phyloP scores from a whole-genome alignment of 1,140 invertebrate genomes.

The Trypoxylus dichotomus region DNA sequence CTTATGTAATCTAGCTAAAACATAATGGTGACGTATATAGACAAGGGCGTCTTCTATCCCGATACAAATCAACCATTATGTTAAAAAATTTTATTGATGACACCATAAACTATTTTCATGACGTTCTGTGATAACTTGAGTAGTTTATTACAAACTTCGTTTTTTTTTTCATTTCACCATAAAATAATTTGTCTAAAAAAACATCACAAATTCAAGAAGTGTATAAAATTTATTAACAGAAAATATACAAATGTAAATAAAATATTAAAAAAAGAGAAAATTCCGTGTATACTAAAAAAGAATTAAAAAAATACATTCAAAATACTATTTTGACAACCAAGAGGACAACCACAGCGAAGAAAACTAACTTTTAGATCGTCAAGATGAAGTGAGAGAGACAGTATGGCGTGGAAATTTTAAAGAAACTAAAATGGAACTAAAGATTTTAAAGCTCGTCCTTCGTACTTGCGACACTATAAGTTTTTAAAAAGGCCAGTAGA shows the following conservation, averaged over 20 bases:
- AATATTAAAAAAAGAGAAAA: neutral
- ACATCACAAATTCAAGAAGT: neutral
- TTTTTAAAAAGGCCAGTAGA: slow-evolving; percentile 58
- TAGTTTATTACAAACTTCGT: too few species aligned
- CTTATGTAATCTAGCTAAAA: too few species aligned
- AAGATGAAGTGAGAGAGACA: neutral
- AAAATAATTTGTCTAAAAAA: too few species aligned
- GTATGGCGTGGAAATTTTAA: neutral
- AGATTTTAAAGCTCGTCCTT: neutral
- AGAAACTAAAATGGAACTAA: neutral
- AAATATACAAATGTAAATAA: neutral
- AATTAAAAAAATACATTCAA: too few species aligned
- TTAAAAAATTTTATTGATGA: too few species aligned
- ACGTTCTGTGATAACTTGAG: too few species aligned
- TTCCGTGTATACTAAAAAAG: neutral
- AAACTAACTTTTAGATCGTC: neutral
- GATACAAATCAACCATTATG: too few species aligned
- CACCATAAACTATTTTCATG: too few species aligned
- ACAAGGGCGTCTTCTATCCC: too few species aligned
- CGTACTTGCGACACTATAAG: neutral
- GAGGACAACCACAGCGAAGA: neutral
- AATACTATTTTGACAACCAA: neutral
- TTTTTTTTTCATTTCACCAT: too few species aligned
- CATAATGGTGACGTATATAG: too few species aligned
- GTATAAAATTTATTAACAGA: neutral